Percentiles rank a stretch among this genome's conserved stretches.
These are phyloP conservation scores for Cydia fagiglandana DNA, from an alignment of 1,140 invertebrate species.

Conservation along the genomic window DNA sequence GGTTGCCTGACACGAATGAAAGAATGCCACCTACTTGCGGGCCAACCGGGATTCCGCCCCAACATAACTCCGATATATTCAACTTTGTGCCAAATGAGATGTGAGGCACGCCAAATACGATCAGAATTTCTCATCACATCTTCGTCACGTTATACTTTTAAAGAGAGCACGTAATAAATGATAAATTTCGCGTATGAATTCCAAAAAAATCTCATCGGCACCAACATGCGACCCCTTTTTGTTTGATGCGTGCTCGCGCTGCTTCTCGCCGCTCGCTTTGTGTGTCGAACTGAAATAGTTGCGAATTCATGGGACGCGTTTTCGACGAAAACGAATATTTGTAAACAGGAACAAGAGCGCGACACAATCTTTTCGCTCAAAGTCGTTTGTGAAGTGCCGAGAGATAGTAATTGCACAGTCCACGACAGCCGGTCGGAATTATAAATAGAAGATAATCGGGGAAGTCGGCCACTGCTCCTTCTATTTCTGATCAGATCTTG, in stretches of 20 bases:
- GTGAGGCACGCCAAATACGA: constrained; percentile 21
- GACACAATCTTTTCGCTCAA: constrained; percentile 42
- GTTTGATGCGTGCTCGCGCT: neutral
- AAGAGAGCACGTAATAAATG: constrained; percentile 8
- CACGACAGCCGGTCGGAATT: constrained; percentile 56
- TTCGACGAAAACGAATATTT: constrained; percentile 42
- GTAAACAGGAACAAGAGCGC: constrained; percentile 45
- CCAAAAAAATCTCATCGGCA: constrained; percentile 7
- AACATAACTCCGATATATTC: neutral
- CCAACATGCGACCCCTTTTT: constrained; percentile 20
- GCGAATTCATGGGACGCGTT: constrained; percentile 35
- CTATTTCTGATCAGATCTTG: constrained; percentile 64
- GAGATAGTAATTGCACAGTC: constrained; percentile 57
- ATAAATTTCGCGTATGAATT: constrained; percentile 22
- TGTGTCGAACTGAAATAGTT: constrained; percentile 28
- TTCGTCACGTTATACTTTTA: neutral
- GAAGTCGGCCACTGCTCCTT: constrained; percentile 65
- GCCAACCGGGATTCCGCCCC: constrained; percentile 1
- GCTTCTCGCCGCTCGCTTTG: constrained; percentile 3
- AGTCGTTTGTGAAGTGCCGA: constrained; percentile 49
- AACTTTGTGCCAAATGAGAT: constrained; percentile 20
- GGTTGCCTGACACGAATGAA: neutral
- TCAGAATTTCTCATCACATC: constrained; percentile 18
- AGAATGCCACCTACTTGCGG: constrained; percentile 14
- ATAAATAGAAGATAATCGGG: constrained; percentile 65